phyloP scores from a whole-genome alignment of 2,797 vertebrate genomes.

The Coracias cyanogaster region DNA sequence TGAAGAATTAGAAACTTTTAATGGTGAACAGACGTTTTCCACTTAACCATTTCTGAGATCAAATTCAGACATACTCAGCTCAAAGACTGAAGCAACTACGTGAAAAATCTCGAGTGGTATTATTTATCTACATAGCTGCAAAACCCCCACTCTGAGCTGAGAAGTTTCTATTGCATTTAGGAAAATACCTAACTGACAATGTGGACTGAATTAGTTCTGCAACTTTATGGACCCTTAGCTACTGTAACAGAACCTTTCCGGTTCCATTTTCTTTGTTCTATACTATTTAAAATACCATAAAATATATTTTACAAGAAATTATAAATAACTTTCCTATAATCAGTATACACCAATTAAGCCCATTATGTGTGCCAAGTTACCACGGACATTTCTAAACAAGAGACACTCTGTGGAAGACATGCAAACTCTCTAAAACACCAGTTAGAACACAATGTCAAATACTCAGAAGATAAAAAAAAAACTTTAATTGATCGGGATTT shows the following conservation, averaged over 20 bases:
- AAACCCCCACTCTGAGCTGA: background rate
- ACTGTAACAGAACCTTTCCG: background rate
- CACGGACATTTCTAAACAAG: background rate
- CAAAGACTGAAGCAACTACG: background rate
- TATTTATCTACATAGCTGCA: background rate
- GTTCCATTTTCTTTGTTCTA: background rate
- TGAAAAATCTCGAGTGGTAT: background rate
- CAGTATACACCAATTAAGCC: background rate
- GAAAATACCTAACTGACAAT: background rate
- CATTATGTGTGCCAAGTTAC: background rate
- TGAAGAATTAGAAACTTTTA: background rate
- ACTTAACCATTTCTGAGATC: background rate
- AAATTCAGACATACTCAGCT: background rate
- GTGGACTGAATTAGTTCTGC: background rate
- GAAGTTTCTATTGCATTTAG: background rate
- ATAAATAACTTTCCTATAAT: background rate
- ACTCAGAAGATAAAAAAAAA: background rate
- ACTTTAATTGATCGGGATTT: background rate
- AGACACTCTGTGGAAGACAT: background rate
- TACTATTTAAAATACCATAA: background rate
- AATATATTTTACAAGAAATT: conserved; percentile 2
- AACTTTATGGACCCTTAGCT: background rate
- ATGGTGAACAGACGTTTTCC: background rate
- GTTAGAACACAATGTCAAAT: background rate
- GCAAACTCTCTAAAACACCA: background rate